A percentile compares a stretch with the other conserved stretches of the same genome.
Evolutionary conservation across 2,888 invertebrate species (phyloP).

Genomic region (Terebella lapidaria): DNA sequence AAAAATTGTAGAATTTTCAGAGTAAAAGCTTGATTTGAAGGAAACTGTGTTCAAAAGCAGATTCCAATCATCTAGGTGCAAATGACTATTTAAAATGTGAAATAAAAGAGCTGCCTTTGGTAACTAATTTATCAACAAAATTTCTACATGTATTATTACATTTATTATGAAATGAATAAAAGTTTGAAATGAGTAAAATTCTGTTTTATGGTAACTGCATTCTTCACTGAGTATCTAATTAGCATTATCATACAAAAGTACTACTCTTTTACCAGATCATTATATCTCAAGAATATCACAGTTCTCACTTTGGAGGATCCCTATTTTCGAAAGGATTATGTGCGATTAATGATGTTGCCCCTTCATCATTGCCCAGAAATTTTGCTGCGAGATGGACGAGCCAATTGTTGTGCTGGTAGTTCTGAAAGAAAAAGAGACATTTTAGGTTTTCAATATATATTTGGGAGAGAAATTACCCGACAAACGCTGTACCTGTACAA

Average conservation of each 20-base stretch:
- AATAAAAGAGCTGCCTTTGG: too few relatives aligned
- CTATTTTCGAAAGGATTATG: conserved; percentile 50
- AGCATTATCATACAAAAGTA: not conserved
- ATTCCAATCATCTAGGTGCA: not conserved
- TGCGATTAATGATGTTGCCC: conserved; percentile 38
- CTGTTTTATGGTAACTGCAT: too few relatives aligned
- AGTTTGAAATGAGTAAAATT: too few relatives aligned
- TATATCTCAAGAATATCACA: not conserved
- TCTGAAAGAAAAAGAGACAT: conserved; percentile 33
- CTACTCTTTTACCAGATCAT: not conserved
- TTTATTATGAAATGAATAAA: too few relatives aligned
- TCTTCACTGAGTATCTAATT: too few relatives aligned
- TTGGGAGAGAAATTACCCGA: too few relatives aligned
- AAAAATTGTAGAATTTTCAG: not conserved
- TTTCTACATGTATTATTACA: too few relatives aligned
- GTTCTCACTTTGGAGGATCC: conserved; percentile 45
- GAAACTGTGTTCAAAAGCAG: not conserved
- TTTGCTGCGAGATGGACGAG: conserved; percentile 50
- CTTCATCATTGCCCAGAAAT: conserved; percentile 48
- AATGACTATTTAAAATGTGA: too few relatives aligned
- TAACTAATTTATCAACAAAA: too few relatives aligned
- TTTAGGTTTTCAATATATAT: too few relatives aligned
- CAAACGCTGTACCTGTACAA: too few relatives aligned
- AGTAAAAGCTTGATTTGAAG: not conserved
- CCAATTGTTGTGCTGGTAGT: conserved; percentile 52